These are phyloP conservation scores for Lasioglossum albipes DNA, from an alignment of 1,140 invertebrate genomes.

Conservation along the genomic window DNA sequence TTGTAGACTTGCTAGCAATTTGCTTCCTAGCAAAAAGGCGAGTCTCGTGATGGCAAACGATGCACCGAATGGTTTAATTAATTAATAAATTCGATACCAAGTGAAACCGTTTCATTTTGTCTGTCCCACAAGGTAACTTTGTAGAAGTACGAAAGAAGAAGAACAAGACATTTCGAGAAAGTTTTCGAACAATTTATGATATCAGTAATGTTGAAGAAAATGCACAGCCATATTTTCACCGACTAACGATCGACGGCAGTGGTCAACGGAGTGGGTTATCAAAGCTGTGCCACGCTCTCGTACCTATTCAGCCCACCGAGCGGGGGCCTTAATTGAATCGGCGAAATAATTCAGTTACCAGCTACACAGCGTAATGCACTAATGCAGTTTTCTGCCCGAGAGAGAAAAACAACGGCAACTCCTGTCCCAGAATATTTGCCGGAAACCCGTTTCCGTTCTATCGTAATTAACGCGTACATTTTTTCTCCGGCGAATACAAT, in stretches of 20 bases:
- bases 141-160: no score
- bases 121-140: no score
- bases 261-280: slow-evolving; percentile 36
- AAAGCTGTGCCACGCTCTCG: slow-evolving; percentile 44
- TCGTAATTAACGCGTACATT: background rate
- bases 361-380: slow-evolving; percentile 44
- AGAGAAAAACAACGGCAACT: slow-evolving; percentile 33
- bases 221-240: no score
- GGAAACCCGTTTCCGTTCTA: background rate
- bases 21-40: no score
- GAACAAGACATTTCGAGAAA: no score
- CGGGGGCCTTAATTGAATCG: slow-evolving; percentile 39
- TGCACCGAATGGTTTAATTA: no score
- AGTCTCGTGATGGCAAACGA: no score
- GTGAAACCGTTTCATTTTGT: no score
- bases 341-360: slow-evolving; percentile 41
- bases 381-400: slow-evolving; percentile 50
- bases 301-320: slow-evolving; percentile 42
- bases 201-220: no score
- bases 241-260: background rate
- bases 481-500: background rate
- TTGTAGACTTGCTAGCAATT: no score
- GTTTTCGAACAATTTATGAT: no score
- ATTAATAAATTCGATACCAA: no score
- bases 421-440: background rate